phyloP scores from a whole-genome alignment of 1,140 invertebrate genomes.

The Brachystomella parvula region DNA sequence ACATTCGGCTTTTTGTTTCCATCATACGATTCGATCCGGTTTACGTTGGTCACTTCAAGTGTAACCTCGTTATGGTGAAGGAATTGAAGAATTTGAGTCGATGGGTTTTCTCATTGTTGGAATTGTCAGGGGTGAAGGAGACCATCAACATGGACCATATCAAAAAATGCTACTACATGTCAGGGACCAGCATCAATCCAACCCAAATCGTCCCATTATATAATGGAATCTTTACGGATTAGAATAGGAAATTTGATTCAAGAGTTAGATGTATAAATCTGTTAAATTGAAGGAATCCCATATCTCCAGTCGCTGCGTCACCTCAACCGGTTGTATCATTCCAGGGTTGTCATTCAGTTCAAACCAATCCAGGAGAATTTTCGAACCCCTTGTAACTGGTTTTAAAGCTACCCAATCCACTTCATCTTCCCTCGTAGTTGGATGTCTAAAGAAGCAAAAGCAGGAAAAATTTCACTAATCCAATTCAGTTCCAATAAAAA shows the following conservation, averaged over 20 bases:
- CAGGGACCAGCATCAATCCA: slow-evolving; percentile 29
- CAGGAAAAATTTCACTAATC: not conserved
- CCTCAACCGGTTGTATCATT: not conserved
- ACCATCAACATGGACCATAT: slow-evolving; percentile 36
- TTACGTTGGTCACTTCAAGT: slow-evolving; percentile 33
- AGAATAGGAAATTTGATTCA: not conserved
- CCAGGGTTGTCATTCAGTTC: not conserved
- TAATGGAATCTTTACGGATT: slow-evolving; percentile 21
- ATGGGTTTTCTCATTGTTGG: slow-evolving; percentile 29
- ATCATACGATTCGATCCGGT: slow-evolving; percentile 30
- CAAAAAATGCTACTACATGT: slow-evolving; percentile 36
- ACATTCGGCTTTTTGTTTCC: slow-evolving; percentile 27
- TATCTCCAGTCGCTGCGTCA: not conserved
- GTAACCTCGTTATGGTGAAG: slow-evolving; percentile 27
- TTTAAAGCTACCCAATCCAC: not conserved
- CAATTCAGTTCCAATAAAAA: too few relatives aligned
- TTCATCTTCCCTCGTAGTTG: not conserved
- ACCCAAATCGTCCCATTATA: slow-evolving; percentile 29
- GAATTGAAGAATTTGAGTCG: slow-evolving; percentile 21
- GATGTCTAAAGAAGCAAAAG: not conserved
- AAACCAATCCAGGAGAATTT: not conserved
- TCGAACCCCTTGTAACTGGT: not conserved
- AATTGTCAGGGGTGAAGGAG: slow-evolving; percentile 18
- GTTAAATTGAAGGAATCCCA: not conserved
- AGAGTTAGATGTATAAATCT: not conserved